Evolutionary conservation across 2,113 vertebrate species (phyloP).

Genomic region (Xenopus tropicalis): UCB_Xtro_10.0 CM004447.2:82865001-82865500

Average conservation of each 20-base stretch:
- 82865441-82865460: too few relatives aligned
- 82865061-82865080: constrained; percentile 19
- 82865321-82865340: constrained; percentile 30
- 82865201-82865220: constrained; percentile 54
- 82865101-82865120: constrained; percentile 57
- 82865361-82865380: constrained; percentile 33
- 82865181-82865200: constrained; percentile 65
- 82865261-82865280: constrained; percentile 57
- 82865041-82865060: neutral
- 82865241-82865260: constrained; percentile 63
- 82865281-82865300: constrained; percentile 53
- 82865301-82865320: constrained; percentile 59
- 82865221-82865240: constrained; percentile 55
- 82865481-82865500: too few relatives aligned
- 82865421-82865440: neutral
- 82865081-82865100: constrained; percentile 55
- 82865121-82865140: constrained; percentile 60
- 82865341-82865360: constrained; percentile 34
- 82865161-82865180: constrained; percentile 64
- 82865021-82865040: too few relatives aligned
- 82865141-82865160: constrained; percentile 59
- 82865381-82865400: neutral
- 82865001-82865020: too few relatives aligned
- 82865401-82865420: neutral
- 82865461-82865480: too few relatives aligned